Conservation (phyloP, 1,140 invertebrate species). For the Eupristina koningsbergeri region DNA sequence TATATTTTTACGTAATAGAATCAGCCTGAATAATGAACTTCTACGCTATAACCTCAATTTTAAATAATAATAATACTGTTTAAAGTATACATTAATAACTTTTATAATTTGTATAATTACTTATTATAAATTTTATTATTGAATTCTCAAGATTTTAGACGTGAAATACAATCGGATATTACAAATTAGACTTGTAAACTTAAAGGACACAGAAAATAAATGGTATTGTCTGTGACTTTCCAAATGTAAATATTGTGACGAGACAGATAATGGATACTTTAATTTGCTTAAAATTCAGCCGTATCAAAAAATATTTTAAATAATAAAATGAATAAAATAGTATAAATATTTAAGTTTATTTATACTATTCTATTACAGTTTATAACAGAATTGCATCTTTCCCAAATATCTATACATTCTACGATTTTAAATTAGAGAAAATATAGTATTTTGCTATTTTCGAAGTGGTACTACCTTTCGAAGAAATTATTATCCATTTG, state of each 20-base stretch:
- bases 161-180: background rate
- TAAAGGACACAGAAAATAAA: background rate
- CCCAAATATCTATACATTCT: no score
- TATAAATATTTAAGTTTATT: no score
- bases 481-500: no score
- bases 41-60: no score
- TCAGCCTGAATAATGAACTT: no score
- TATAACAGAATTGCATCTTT: no score
- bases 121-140: background rate
- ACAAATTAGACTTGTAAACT: background rate
- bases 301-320: background rate
- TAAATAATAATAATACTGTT: no score
- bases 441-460: no score
- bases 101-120: background rate
- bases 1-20: no score
- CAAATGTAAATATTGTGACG: background rate
- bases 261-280: background rate
- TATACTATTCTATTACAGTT: no score
- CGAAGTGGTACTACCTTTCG: no score
- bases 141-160: background rate
- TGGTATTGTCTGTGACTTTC: background rate
- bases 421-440: background rate
- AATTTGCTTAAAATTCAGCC: background rate
- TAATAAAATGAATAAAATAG: background rate
- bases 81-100: no score